Percentiles rank a stretch among this genome's conserved stretches.
Conservation (phyloP, 2,888 invertebrate genomes). For the Anodontia alba region DNA sequence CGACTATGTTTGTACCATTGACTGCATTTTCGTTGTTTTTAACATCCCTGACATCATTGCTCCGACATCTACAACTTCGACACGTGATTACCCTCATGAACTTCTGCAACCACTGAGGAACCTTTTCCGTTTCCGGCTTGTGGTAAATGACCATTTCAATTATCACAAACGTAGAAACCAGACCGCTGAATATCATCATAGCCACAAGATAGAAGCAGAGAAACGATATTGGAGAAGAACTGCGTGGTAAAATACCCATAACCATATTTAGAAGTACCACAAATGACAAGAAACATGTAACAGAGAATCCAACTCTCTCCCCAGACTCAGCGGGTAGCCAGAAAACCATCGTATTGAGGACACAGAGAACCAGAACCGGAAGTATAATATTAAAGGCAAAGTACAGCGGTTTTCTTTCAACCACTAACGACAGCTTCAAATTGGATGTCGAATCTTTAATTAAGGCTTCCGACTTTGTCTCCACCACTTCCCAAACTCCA, state of each 20-base stretch:
- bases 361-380: slow-evolving; percentile 24
- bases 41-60: not conserved
- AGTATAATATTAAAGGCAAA: slow-evolving; percentile 35
- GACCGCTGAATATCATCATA: slow-evolving; percentile 50
- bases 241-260: slow-evolving; percentile 26
- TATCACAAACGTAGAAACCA: slow-evolving; percentile 29
- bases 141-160: slow-evolving; percentile 37
- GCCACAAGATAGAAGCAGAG: slow-evolving; percentile 15
- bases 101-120: slow-evolving; percentile 28
- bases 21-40: not conserved
- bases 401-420: slow-evolving; percentile 31
- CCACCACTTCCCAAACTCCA: slow-evolving; percentile 43
- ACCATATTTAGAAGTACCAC: slow-evolving; percentile 31
- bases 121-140: slow-evolving; percentile 23
- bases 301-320: slow-evolving; percentile 31
- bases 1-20: not conserved
- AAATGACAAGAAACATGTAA: slow-evolving; percentile 36
- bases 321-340: slow-evolving; percentile 34
- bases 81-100: slow-evolving; percentile 26
- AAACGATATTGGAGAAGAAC: slow-evolving; percentile 1
- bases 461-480: slow-evolving; percentile 13
- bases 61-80: not conserved
- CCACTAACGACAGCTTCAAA: slow-evolving; percentile 4
- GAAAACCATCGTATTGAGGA: slow-evolving; percentile 30
- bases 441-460: not conserved